phyloP scores from a whole-genome alignment of 2,797 vertebrate species.

The Heteromormyrus szaboi region DNA sequence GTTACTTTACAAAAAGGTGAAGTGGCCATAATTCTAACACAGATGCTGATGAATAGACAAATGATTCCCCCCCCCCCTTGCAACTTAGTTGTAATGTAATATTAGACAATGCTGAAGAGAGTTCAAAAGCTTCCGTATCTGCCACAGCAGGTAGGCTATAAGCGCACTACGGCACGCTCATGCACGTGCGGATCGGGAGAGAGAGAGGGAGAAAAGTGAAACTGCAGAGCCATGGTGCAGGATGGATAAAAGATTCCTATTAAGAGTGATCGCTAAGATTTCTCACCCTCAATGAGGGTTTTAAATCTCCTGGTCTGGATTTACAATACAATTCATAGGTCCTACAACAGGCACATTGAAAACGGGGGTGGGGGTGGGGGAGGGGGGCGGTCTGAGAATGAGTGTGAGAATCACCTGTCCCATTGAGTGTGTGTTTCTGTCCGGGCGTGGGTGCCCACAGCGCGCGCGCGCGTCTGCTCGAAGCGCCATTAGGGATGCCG shows the following conservation, averaged over 20 bases:
- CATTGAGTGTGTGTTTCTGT: not conserved
- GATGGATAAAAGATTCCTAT: slow-evolving; percentile 18
- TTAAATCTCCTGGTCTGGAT: slow-evolving; percentile 18
- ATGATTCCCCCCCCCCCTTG: not conserved
- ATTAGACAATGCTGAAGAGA: not conserved
- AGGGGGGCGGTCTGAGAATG: not conserved
- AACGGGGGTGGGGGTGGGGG: not conserved
- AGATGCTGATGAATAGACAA: not conserved
- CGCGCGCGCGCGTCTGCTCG: not conserved
- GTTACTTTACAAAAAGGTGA: too few species aligned
- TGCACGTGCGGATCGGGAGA: not conserved
- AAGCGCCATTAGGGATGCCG: slow-evolving; percentile 16
- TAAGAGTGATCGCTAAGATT: slow-evolving; percentile 12
- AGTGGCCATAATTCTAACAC: not conserved
- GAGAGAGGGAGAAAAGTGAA: not conserved
- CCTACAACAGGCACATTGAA: not conserved
- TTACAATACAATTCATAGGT: slow-evolving; percentile 8
- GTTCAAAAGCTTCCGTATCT: not conserved
- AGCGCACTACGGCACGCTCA: not conserved
- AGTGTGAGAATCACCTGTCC: slow-evolving; percentile 11
- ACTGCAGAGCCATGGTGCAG: not conserved
- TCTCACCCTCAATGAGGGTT: not conserved
- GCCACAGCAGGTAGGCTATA: not conserved
- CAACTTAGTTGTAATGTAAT: not conserved
- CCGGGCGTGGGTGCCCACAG: not conserved